Percentiles rank a stretch among this genome's conserved stretches.
Conservation (phyloP, 2,113 vertebrate species). For the Microtus ochrogaster region DNA sequence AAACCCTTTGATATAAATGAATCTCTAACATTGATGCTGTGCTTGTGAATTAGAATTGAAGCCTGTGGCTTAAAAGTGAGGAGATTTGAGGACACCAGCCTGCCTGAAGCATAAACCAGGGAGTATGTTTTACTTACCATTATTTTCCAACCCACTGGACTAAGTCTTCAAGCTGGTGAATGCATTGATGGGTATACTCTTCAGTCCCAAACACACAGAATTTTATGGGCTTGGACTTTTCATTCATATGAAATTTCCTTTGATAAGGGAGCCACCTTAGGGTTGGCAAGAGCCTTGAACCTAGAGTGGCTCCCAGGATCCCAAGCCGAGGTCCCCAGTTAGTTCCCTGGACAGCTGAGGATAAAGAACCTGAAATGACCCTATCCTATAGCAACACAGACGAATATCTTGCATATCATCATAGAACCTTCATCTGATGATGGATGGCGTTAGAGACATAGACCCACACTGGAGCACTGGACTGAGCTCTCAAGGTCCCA, state of each 20-base stretch:
- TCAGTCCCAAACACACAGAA: slow-evolving; percentile 15
- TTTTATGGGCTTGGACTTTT: neutral
- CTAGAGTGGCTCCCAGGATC: too few relatives aligned
- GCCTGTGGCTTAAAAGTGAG: neutral
- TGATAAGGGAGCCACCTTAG: too few relatives aligned
- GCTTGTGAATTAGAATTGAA: neutral
- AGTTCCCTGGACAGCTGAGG: too few relatives aligned
- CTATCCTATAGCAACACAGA: too few relatives aligned
- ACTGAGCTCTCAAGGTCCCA: too few relatives aligned
- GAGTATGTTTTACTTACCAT: slow-evolving; percentile 28
- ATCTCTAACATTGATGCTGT: neutral
- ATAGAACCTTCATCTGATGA: too few relatives aligned
- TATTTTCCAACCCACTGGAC: slow-evolving; percentile 27
- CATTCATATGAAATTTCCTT: slow-evolving; percentile 11
- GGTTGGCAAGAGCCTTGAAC: too few relatives aligned
- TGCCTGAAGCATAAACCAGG: slow-evolving; percentile 8
- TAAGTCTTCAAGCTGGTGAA: slow-evolving; percentile 12
- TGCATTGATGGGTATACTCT: neutral
- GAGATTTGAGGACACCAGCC: neutral
- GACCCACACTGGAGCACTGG: too few relatives aligned
- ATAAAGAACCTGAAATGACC: too few relatives aligned
- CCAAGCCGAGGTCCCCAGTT: too few relatives aligned
- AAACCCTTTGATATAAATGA: slow-evolving; percentile 17
- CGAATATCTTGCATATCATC: too few relatives aligned
- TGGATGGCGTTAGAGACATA: too few relatives aligned